Conservation (phyloP, 2,888 invertebrate species). For the Limulus polyphemus region DNA sequence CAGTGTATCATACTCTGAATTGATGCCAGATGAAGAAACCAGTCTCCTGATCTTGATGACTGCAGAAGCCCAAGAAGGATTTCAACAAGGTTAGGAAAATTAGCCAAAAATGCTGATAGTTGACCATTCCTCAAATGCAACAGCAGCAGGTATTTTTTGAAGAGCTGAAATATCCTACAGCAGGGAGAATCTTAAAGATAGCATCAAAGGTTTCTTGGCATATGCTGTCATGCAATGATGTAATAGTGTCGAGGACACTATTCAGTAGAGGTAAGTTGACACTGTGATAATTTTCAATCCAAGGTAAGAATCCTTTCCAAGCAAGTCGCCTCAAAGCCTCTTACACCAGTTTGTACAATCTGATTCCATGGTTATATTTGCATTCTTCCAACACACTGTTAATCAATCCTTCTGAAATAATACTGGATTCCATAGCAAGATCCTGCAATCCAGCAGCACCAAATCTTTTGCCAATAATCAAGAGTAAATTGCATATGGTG, state of each 20-base stretch:
- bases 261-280: too few relatives aligned
- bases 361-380: slow-evolving; percentile 3
- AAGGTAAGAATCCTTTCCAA: neutral
- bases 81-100: neutral
- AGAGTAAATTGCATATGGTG: slow-evolving; percentile 23
- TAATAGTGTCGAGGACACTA: too few relatives aligned
- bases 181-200: too few relatives aligned
- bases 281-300: neutral
- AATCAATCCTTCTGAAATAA: slow-evolving; percentile 25
- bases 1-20: neutral
- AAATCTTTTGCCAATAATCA: slow-evolving; percentile 25
- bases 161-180: too few relatives aligned
- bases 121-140: neutral
- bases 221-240: too few relatives aligned
- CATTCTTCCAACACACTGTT: slow-evolving; percentile 16
- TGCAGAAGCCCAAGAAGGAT: neutral
- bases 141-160: too few relatives aligned
- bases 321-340: slow-evolving; percentile 20
- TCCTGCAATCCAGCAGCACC: slow-evolving; percentile 25
- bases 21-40: neutral
- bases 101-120: neutral
- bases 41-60: neutral
- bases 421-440: slow-evolving; percentile 20
- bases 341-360: slow-evolving; percentile 22
- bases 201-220: too few relatives aligned